Conservation (phyloP, 2,113 vertebrate species). For the Xenopus tropicalis region DNA sequence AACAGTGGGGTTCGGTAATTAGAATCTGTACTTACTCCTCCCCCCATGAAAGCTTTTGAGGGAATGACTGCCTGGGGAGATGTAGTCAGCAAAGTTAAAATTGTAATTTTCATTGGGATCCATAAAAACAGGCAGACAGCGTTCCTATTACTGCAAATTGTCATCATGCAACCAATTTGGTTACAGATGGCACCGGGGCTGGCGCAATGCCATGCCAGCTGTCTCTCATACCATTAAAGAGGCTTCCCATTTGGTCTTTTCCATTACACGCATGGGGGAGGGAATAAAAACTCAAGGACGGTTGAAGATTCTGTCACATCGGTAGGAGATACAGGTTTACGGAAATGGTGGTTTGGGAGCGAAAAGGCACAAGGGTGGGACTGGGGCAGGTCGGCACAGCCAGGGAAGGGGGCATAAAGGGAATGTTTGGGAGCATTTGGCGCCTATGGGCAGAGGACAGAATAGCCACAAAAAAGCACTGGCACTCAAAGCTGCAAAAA, state of each 20-base stretch:
- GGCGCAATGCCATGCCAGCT: slow-evolving; percentile 33
- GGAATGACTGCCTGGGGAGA: slow-evolving; percentile 42
- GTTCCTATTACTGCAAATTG: slow-evolving; percentile 39
- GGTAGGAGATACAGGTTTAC: too few relatives aligned
- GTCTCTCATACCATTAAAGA: slow-evolving; percentile 29
- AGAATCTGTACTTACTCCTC: slow-evolving; percentile 26
- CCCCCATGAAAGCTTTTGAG: slow-evolving; percentile 28
- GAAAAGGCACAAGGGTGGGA: too few relatives aligned
- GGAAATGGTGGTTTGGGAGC: too few relatives aligned
- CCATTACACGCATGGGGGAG: background rate
- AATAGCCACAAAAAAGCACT: too few relatives aligned
- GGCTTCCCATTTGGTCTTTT: slow-evolving; percentile 8
- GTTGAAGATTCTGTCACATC: background rate
- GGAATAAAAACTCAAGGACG: slow-evolving; percentile 1
- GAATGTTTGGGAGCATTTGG: too few relatives aligned
- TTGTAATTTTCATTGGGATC: slow-evolving; percentile 45
- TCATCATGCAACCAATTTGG: slow-evolving; percentile 44
- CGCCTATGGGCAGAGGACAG: too few relatives aligned
- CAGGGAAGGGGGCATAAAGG: too few relatives aligned
- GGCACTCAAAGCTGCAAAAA: too few relatives aligned
- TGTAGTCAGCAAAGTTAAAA: slow-evolving; percentile 45
- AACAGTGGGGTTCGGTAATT: slow-evolving; percentile 40
- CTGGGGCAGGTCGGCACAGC: too few relatives aligned
- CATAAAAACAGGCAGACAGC: slow-evolving; percentile 38
- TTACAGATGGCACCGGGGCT: slow-evolving; percentile 36